These are phyloP conservation scores for Mugil cephalus DNA, from an alignment of 2,113 vertebrate species.

Conservation along the genomic window DNA sequence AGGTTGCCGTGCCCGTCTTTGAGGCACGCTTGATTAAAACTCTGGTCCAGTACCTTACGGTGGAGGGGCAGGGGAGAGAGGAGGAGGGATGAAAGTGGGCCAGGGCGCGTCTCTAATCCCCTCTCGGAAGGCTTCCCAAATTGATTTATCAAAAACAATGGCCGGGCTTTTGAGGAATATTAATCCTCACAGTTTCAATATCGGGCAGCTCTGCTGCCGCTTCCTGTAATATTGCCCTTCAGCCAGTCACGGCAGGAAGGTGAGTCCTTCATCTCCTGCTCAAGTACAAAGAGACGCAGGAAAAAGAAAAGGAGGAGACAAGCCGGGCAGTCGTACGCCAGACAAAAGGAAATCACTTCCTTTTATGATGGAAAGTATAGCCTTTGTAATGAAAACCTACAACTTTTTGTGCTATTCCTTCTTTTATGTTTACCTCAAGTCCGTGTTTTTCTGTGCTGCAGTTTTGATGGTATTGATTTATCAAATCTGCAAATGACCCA, in stretches of 20 bases:
- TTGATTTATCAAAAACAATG: conserved; percentile 87
- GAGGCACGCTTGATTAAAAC: conserved; percentile 80
- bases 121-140: conserved; percentile 82
- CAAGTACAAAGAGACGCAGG: conserved; percentile 64
- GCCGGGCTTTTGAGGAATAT: conserved; percentile 83
- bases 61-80: conserved; percentile 34
- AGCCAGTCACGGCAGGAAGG: conserved; percentile 77
- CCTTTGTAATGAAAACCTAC: conserved; percentile 66
- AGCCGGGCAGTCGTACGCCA: conserved; percentile 24
- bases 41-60: conserved; percentile 68
- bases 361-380: conserved; percentile 59
- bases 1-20: conserved; percentile 80
- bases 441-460: conserved; percentile 30
- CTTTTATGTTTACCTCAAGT: conserved; percentile 51
- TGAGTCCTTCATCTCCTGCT: conserved; percentile 81
- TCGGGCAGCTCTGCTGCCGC: conserved; percentile 69
- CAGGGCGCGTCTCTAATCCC: conserved; percentile 77
- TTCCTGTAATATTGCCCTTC: conserved; percentile 81
- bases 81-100: conserved; percentile 67
- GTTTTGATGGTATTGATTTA: conserved; percentile 51
- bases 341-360: conserved; percentile 71
- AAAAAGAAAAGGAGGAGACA: conserved; percentile 42
- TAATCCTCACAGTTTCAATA: conserved; percentile 84
- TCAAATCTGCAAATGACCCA: conserved; percentile 63
- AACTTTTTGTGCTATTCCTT: conserved; percentile 8